Evolutionary conservation across 2,797 vertebrate genomes (phyloP).

Genomic region (Lacerta bilineata): DNA sequence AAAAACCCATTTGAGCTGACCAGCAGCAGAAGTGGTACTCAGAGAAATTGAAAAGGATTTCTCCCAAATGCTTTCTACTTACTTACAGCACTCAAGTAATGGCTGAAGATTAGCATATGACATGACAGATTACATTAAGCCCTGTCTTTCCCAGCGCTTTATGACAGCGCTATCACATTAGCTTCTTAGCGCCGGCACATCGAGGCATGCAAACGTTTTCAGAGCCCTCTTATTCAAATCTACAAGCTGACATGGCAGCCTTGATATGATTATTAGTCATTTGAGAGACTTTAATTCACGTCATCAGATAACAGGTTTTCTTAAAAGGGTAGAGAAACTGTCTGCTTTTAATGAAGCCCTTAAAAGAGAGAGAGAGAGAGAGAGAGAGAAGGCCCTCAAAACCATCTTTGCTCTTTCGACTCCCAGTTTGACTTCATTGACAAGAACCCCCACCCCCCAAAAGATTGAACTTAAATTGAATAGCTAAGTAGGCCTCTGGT

Average conservation of each 20-base stretch:
- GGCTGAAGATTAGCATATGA: conserved; percentile 99
- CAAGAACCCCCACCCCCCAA: conserved; percentile 71
- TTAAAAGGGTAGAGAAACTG: conserved; percentile 92
- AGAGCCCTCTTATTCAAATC: conserved; percentile 99
- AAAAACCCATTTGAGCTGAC: conserved; percentile 89
- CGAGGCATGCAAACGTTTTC: conserved; percentile 96
- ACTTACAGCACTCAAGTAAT: conserved; percentile 92
- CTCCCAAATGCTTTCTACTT: conserved; percentile 91
- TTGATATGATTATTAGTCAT: conserved; percentile 99
- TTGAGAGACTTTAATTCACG: conserved; percentile 95
- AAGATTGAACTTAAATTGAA: conserved; percentile 80
- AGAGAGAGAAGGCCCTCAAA: conserved; percentile 76
- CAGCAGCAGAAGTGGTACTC: conserved; percentile 87
- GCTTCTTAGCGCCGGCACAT: conserved; percentile 96
- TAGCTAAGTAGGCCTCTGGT: conserved; percentile 77
- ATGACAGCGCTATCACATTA: conserved; percentile 94
- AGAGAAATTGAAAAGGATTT: conserved; percentile 89
- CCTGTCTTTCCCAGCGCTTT: conserved; percentile 93
- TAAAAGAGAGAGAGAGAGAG: conserved; percentile 64
- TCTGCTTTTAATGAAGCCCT: conserved; percentile 90
- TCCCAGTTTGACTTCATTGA: conserved; percentile 82
- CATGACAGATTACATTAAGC: conserved; percentile 99
- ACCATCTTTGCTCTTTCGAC: conserved; percentile 72
- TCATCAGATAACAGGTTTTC: conserved; percentile 93
- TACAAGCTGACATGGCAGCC: conserved; percentile 97